Evolutionary conservation across 2,113 vertebrate genomes (phyloP).

Genomic region (Mandrillus leucophaeus): DNA sequence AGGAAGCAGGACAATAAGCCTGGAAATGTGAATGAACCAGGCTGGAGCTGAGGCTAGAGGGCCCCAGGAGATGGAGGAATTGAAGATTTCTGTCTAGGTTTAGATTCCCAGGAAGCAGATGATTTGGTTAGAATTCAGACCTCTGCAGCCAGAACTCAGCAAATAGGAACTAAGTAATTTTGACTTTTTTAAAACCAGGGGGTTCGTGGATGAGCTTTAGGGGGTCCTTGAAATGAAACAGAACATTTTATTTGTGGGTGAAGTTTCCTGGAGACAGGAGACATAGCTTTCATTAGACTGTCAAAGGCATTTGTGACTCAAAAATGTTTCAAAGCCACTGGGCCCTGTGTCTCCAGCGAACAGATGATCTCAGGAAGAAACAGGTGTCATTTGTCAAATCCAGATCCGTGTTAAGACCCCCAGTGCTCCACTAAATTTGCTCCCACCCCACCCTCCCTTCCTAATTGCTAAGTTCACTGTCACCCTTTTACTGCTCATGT

Average conservation of each 20-base stretch:
- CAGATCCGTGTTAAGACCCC: not conserved
- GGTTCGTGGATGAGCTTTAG: not conserved
- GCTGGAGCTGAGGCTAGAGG: not conserved
- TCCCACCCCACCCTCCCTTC: not conserved
- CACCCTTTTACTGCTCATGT: not conserved
- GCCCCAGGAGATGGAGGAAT: not conserved
- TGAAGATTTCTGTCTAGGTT: slow-evolving; percentile 29
- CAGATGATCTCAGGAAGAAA: not conserved
- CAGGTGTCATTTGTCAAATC: not conserved
- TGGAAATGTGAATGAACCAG: slow-evolving; percentile 4
- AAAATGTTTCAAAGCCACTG: not conserved
- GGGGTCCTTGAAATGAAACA: not conserved
- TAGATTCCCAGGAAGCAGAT: not conserved
- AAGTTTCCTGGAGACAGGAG: not conserved
- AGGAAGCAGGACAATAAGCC: slow-evolving; percentile 60
- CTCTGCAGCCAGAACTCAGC: not conserved
- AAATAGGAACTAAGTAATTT: not conserved
- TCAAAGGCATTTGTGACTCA: not conserved
- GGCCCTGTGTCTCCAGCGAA: not conserved
- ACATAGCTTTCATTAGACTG: not conserved
- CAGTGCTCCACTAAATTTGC: not conserved
- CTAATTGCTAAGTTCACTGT: not conserved
- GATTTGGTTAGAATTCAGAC: not conserved
- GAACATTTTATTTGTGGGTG: not conserved
- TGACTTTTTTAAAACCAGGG: not conserved